phyloP scores from a whole-genome alignment of 2,797 vertebrate genomes.

The Lateolabrax maculatus region DNA sequence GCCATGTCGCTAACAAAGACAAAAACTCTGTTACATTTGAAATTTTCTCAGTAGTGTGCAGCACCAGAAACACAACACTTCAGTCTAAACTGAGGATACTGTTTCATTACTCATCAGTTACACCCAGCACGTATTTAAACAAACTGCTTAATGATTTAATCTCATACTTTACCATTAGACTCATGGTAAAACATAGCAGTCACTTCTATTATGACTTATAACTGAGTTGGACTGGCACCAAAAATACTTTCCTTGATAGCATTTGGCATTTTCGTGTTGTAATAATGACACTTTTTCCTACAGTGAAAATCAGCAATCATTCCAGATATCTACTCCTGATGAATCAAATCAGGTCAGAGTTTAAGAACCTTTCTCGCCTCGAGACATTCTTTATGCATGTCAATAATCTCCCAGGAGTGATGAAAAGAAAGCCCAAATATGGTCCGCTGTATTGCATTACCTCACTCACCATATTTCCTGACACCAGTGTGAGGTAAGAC shows the following conservation, averaged over 20 bases:
- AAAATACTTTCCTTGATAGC: conserved; percentile 10
- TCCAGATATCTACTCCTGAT: conserved; percentile 23
- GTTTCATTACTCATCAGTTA: conserved; percentile 9
- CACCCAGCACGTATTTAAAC: neutral
- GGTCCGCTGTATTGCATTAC: conserved; percentile 51
- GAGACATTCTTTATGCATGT: conserved; percentile 30
- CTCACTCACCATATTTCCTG: conserved; percentile 71
- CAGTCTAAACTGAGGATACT: neutral
- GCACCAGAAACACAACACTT: neutral
- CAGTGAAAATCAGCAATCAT: conserved; percentile 25
- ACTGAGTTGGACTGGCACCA: conserved; percentile 1
- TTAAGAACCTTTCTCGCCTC: conserved; percentile 5
- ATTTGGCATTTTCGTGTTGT: conserved; percentile 7
- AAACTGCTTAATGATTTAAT: neutral
- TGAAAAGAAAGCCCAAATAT: conserved; percentile 28
- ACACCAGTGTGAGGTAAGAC: conserved; percentile 70
- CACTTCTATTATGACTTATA: neutral
- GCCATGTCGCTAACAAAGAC: neutral
- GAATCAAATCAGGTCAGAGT: conserved; percentile 41
- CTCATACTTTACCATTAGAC: neutral
- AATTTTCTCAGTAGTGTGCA: neutral
- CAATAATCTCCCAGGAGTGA: conserved; percentile 37
- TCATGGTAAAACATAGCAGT: neutral
- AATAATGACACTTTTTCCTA: conserved; percentile 1
- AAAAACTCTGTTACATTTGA: neutral